phyloP scores from a whole-genome alignment of 2,888 invertebrate species.

The Kuschelorhynchus macadamiae region DNA sequence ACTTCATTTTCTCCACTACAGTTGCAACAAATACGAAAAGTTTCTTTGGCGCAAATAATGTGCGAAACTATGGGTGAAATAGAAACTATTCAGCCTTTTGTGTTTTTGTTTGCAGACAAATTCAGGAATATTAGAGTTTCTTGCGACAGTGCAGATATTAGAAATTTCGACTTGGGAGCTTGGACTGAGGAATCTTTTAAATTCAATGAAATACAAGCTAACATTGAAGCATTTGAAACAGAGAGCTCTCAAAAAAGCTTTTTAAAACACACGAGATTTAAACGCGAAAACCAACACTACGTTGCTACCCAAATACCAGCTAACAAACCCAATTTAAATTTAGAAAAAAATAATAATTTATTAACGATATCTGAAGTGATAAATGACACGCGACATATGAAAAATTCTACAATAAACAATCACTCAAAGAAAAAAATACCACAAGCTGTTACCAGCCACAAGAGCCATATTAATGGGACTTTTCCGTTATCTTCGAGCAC shows the following conservation, averaged over 20 bases:
- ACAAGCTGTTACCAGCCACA: no score
- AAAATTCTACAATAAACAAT: no score
- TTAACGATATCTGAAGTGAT: no score
- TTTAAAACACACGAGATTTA: background rate
- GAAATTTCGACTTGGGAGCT: slow-evolving; percentile 74
- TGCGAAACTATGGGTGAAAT: slow-evolving; percentile 78
- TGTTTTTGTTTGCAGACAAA: slow-evolving; percentile 75
- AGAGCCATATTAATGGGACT: no score
- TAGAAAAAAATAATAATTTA: no score
- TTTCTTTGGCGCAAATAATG: slow-evolving; percentile 81
- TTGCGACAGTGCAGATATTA: slow-evolving; percentile 70
- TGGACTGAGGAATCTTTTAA: slow-evolving; percentile 71
- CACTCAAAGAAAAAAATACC: no score
- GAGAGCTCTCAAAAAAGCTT: slow-evolving; percentile 19
- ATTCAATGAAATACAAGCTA: slow-evolving; percentile 46
- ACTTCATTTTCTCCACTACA: slow-evolving; percentile 84
- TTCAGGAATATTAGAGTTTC: slow-evolving; percentile 74
- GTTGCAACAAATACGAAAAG: slow-evolving; percentile 79
- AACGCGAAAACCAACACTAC: background rate
- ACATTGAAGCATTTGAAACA: slow-evolving; percentile 31
- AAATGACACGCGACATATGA: no score
- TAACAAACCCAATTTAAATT: no score
- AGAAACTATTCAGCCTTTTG: slow-evolving; percentile 80
- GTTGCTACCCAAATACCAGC: no score
- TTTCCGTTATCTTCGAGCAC: no score